Base-by-base conservation (phyloP, 2,113 vertebrate genomes). In the Amphiprion percula region DNA sequence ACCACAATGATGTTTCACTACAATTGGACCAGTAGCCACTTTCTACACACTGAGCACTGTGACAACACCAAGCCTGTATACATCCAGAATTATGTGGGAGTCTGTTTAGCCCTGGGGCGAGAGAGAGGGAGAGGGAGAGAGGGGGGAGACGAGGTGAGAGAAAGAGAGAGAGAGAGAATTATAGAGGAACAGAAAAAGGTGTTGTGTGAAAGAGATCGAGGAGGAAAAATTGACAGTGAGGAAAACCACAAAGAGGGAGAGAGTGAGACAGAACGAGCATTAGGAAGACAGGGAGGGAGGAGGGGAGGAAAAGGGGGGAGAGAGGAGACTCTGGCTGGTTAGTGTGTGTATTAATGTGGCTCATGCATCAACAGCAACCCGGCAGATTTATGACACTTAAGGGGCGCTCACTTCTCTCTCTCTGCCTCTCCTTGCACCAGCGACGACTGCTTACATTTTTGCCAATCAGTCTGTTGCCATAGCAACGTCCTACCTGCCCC, bases 391-490 rank as follows among this genome's bases (percentile, higher is more conserved):
- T 97, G 96, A 96, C 97, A 97, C 96, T 96, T 98, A 96, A 95
- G 96, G 96, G 96, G 96, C 96, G 94, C 96, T 95, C 96, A 97
- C 95, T 96, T 97, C 96, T 82, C 79, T 66, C 95, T 65, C 96
- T 96, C 95, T 10, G 76, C 58, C 65, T 97, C 94, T 97, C 95
- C 95, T 96, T 95, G 95, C 94, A 95, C 95, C 95, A 94, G 95
- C 95, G 93, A 96, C 95, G 95, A 96, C 96, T 96, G 97, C 97
- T 97, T 97, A 97, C 96, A 97, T 97, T 98, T 98, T 98, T 97
- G 96, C 97, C 97, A 99, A 98, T 98, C 96, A 98, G 97, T 96
- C 96, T 97, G 97, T 99, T 98, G 95, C 97, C 94, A 97, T 97
- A 95, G 95, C 92, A 94, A 97, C 96, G 61, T 92, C 87, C 88